Conservation (phyloP, 1,140 invertebrate genomes). For the Sycophaga agraensis region DNA sequence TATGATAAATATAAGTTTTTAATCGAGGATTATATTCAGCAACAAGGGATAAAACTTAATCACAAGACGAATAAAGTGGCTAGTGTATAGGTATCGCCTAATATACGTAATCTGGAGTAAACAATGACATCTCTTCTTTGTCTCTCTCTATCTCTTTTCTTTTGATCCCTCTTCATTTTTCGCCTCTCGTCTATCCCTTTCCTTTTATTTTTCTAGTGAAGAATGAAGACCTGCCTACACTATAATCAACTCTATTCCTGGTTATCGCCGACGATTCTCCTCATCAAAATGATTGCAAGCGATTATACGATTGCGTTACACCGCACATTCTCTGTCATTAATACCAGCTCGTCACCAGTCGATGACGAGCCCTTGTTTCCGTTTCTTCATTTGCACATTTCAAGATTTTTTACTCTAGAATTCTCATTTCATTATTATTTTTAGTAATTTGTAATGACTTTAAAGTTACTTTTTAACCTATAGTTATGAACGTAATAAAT, state of each 20-base stretch:
- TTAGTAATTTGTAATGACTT: too few relatives aligned
- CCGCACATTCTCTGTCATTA: slow-evolving; percentile 18
- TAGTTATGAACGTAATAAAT: too few relatives aligned
- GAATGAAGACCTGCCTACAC: slow-evolving; percentile 48
- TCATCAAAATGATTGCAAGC: slow-evolving; percentile 54
- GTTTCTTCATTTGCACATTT: neutral
- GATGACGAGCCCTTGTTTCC: slow-evolving; percentile 2
- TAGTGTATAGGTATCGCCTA: too few relatives aligned
- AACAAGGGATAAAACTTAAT: too few relatives aligned
- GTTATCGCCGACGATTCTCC: slow-evolving; percentile 50
- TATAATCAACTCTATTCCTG: slow-evolving; percentile 51
- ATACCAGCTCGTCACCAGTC: slow-evolving; percentile 26
- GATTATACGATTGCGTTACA: slow-evolving; percentile 56
- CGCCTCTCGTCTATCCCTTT: neutral
- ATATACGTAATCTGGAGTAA: too few relatives aligned
- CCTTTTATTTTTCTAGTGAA: neutral
- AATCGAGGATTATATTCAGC: too few relatives aligned
- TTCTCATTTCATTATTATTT: too few relatives aligned
- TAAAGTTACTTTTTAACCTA: too few relatives aligned
- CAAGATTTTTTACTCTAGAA: neutral
- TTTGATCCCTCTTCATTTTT: neutral
- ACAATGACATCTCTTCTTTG: too few relatives aligned
- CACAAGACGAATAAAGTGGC: too few relatives aligned
- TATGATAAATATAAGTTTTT: too few relatives aligned
- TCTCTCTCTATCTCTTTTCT: too few relatives aligned